Evolutionary conservation across 1,140 invertebrate species (phyloP), one percentile per base, ranked within the genome.

Genomic region (Chironomus striatipennis): DNA sequence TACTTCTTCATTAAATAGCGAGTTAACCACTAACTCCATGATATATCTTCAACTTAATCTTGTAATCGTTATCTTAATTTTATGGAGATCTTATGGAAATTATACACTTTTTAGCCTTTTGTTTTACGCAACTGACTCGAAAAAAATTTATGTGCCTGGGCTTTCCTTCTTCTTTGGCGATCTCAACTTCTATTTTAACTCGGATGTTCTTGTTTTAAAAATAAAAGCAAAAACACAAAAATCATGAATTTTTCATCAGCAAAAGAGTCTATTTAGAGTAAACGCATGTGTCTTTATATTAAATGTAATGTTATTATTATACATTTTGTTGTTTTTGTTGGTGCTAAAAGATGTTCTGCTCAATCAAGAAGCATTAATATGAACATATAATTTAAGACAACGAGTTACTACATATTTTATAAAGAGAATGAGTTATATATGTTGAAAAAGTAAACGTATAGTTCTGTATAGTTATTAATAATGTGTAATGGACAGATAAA

Each of bases 241-340:
- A 70, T 70, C 65, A 70, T 70, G 65, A 70, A 70, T 70, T 70
- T 57, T 70, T 70, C 65, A 70, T 20, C 65, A 70, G 65, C 10
- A 57, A 57, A 34, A 34, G 24, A 34, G 24, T 34, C 24, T 34
- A 34, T 15, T 57, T 57, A n/a, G 4, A 57, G 47, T 57, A 12
- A 57, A 57, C n/a, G 47, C 47, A 57, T 57, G 47, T 57, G 47
- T 57, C 43, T 47, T 47, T 57, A 12, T 57, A 34, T 34, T 34
- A 34, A 34, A 34, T 34, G 24, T 34, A 34, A 34, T 34, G 24
- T 34, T 34, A 34, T 34, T 34, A 34, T 34, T 34, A 34, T 34
- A 34, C 24, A 34, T 34, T 34, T 34, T 34, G 1, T n/a, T 5
- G 47, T 5, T n/a, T 15, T 57, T 57, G 47, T 15, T 57, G 47